Conservation (phyloP, 1,140 invertebrate genomes). For the Heliconius eleuchia region DNA sequence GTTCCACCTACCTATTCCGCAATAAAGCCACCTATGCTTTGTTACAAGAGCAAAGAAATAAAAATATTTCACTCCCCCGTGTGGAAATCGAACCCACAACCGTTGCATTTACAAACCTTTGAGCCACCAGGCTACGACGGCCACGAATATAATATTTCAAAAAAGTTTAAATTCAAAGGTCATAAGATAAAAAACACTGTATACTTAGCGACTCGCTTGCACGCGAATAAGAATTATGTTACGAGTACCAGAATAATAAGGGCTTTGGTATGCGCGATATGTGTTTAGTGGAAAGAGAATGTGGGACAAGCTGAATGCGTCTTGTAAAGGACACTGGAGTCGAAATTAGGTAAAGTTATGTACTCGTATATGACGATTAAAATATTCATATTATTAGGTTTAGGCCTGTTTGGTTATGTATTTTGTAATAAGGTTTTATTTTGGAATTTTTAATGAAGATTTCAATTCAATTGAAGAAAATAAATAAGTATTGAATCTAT, state of each 20-base stretch:
- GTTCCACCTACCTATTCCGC: too few species aligned
- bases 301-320: slow-evolving; percentile 13
- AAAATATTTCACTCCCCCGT: too few species aligned
- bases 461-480: too few species aligned
- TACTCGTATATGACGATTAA: not conserved
- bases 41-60: too few species aligned
- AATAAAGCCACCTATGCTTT: too few species aligned
- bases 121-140: not conserved
- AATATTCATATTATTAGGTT: not conserved
- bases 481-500: too few species aligned
- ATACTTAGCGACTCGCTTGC: slow-evolving; percentile 21
- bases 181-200: slow-evolving; percentile 35
- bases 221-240: slow-evolving; percentile 22
- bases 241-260: slow-evolving; percentile 16
- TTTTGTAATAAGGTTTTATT: not conserved
- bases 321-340: not conserved
- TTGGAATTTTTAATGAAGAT: not conserved
- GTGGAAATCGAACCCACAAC: too few species aligned
- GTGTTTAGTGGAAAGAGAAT: slow-evolving; percentile 33
- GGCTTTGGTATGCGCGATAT: slow-evolving; percentile 33
- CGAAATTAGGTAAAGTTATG: slow-evolving; percentile 10
- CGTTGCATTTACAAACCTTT: too few species aligned
- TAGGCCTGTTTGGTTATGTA: not conserved
- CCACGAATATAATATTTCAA: slow-evolving; percentile 35
- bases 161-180: slow-evolving; percentile 16